phyloP scores from a whole-genome alignment of 2,888 invertebrate genomes.

The Drosophila pegasa region DNA sequence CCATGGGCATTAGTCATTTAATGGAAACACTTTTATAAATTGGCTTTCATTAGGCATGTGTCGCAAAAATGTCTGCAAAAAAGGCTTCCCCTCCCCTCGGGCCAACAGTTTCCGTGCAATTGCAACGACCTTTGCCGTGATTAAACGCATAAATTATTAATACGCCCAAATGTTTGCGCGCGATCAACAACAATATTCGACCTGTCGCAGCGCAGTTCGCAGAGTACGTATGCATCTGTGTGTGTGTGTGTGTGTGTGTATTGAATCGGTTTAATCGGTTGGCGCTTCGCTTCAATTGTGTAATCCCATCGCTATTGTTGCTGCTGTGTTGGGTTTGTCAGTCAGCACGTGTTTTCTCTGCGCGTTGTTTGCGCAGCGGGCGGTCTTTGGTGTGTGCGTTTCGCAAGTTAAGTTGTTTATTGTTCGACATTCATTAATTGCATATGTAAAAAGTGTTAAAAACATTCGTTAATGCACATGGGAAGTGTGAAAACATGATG shows the following conservation, averaged over 20 bases:
- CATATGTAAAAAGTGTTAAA: constrained; percentile 16
- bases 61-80: neutral
- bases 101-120: neutral
- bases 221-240: neutral
- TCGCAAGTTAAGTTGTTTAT: constrained; percentile 36
- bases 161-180: constrained; percentile 4
- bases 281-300: constrained; percentile 41
- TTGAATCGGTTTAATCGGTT: constrained; percentile 21
- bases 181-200: constrained; percentile 1
- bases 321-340: constrained; percentile 18
- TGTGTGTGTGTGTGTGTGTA: neutral
- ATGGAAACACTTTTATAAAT: neutral
- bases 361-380: constrained; percentile 25
- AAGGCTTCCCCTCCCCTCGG: too few relatives aligned
- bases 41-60: neutral
- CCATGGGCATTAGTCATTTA: constrained; percentile 5
- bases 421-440: constrained; percentile 27
- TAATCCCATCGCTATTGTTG: constrained; percentile 16
- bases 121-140: constrained; percentile 6
- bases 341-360: constrained; percentile 25
- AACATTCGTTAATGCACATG: constrained; percentile 13
- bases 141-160: constrained; percentile 13
- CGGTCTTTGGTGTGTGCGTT: constrained; percentile 30
- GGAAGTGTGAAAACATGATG: constrained; percentile 12
- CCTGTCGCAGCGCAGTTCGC: constrained; percentile 6